These are phyloP conservation scores for Macaria notata DNA, from an alignment of 2,888 invertebrate genomes.

Conservation along the genomic window DNA sequence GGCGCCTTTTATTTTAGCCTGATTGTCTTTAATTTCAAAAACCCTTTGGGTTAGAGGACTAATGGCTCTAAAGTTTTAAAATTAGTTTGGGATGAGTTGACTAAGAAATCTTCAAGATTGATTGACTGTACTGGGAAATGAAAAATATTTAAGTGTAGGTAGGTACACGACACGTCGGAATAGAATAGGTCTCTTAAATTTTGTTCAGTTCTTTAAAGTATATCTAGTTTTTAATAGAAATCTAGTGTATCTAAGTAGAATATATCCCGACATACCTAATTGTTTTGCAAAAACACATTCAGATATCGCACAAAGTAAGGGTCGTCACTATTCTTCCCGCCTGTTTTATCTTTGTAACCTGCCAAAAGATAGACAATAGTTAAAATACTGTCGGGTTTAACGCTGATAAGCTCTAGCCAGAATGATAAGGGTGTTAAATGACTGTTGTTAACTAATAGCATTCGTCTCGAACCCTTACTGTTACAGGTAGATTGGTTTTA, in stretches of 20 bases:
- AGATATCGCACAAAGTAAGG: no score
- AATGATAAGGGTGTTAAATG: conserved; percentile 15
- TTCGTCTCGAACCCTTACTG: conserved; percentile 2
- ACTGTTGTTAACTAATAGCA: conserved; percentile 12
- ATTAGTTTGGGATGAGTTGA: conserved; percentile 10
- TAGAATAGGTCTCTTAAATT: no score
- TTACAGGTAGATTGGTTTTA: conserved; percentile 9
- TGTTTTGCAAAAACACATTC: no score
- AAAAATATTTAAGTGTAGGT: neutral
- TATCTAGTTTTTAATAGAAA: no score
- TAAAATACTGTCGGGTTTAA: conserved; percentile 16
- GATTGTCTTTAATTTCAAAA: conserved; percentile 17
- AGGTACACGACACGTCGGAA: no score
- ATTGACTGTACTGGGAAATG: neutral
- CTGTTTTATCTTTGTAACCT: neutral
- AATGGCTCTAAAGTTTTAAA: conserved; percentile 10
- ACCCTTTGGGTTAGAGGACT: conserved; percentile 4
- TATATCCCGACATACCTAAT: no score
- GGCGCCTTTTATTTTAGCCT: conserved; percentile 48
- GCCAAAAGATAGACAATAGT: conserved; percentile 5
- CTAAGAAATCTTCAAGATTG: conserved; percentile 7
- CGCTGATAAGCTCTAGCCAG: conserved; percentile 3
- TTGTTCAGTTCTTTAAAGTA: no score
- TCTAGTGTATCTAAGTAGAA: no score
- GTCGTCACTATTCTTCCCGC: no score